These are phyloP conservation scores for Eupristina koningsbergeri DNA, from an alignment of 1,140 invertebrate genomes.

Conservation along the genomic window DNA sequence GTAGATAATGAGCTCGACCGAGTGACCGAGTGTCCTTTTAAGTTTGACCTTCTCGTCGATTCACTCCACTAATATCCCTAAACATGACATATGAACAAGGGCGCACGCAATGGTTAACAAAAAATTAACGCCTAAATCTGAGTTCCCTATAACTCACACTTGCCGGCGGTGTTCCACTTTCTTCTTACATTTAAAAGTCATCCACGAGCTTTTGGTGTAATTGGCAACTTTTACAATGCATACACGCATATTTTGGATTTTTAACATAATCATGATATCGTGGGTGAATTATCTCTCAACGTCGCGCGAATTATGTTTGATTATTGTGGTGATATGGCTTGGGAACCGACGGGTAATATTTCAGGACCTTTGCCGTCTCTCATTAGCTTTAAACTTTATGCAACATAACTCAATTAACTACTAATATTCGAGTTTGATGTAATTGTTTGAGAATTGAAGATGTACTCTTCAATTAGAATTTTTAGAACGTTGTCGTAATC, in stretches of 20 bases:
- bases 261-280: not conserved
- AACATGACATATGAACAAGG: not conserved
- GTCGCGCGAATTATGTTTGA: not conserved
- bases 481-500: too few species aligned
- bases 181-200: not conserved
- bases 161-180: not conserved
- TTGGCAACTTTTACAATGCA: not conserved
- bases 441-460: too few species aligned
- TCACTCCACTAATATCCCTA: not conserved
- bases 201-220: not conserved
- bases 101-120: conserved; percentile 30
- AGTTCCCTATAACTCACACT: not conserved
- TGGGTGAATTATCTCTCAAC: not conserved
- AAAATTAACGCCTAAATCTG: not conserved
- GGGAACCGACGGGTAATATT: too few species aligned
- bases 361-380: not conserved
- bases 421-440: too few species aligned
- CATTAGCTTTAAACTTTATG: not conserved
- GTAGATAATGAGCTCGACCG: conserved; percentile 59
- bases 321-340: not conserved
- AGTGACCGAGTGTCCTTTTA: conserved; percentile 59
- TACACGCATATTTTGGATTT: not conserved
- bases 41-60: conserved; percentile 54
- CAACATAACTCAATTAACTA: too few species aligned
- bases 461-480: too few species aligned